Percentiles rank a stretch among this genome's conserved stretches.
These are phyloP conservation scores for Scolopax mira DNA, from an alignment of 2,113 vertebrate genomes.

Conservation along the genomic window DNA sequence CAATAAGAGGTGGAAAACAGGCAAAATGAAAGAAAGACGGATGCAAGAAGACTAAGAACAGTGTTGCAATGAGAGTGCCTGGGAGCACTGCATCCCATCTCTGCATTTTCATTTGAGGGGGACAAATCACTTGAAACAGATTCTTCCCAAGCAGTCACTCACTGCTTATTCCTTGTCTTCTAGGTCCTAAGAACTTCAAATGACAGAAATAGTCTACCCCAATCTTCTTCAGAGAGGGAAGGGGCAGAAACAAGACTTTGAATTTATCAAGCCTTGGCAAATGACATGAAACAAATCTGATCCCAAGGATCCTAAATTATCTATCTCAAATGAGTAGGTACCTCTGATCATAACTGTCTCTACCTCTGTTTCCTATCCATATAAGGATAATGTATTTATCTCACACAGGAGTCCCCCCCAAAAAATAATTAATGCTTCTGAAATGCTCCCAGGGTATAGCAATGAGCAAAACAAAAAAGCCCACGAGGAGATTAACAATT, in stretches of 20 bases:
- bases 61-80: not conserved
- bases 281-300: not conserved
- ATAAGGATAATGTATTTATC: not conserved
- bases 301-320: not conserved
- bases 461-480: not conserved
- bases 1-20: not conserved
- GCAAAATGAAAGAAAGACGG: not conserved
- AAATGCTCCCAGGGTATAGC: not conserved
- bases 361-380: not conserved
- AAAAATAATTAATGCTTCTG: not conserved
- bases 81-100: not conserved
- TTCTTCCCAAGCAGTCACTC: not conserved
- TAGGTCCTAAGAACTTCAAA: not conserved
- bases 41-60: not conserved
- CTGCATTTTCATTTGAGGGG: not conserved
- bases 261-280: not conserved
- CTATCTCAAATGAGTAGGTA: not conserved
- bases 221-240: not conserved
- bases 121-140: not conserved
- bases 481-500: not conserved
- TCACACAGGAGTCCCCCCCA: not conserved
- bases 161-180: not conserved
- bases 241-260: not conserved
- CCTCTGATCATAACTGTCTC: not conserved
- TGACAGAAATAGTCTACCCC: not conserved